Evolutionary conservation across 2,113 vertebrate genomes (phyloP), one percentile per base, ranked within the genome.

Genomic region (Esox niger): DNA sequence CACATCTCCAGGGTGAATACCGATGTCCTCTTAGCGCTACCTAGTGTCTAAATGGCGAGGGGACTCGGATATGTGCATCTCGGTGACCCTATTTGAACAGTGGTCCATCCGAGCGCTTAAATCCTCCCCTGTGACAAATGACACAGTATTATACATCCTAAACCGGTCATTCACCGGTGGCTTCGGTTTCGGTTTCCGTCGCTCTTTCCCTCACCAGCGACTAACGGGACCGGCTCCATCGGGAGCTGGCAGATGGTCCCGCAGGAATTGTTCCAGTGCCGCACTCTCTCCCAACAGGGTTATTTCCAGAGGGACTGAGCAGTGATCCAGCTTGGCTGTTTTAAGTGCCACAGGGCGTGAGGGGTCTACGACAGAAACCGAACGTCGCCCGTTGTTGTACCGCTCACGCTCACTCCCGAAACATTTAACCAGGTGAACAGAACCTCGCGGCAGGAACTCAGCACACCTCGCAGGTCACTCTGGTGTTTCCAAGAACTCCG

Each of bases 241-340:
- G 56, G 79, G 70, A 80, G 78, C 59, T 70, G 83, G 74, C 84
- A 90, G 86, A 89, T 90, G 87, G 87, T 82, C 78, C 71, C 75
- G 64, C 80, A 85, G 82, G 82, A 87, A 81, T 79, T 47, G 52
- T 25, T 31, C 72, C 68, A 69, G 69, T 64, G 73, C 78, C 27
- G 56, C 75, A 59, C 57, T 4, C 38, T 43, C 15, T n/a, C 82
- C 56, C 17, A 52, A 76, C 75, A 60, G 77, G 78, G 75, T 82
- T 68, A 74, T 73, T 80, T 84, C 81, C 82, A 76, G 66, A 74
- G 33, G 79, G 72, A 86, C 73, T 63, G 75, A 79, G 74, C 80
- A 76, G 60, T 17, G 38, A 43, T 65, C 26, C 66, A 66, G 74
- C 80, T 60, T 76, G 81, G 72, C 73, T 72, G 73, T 78, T n/a